These are phyloP conservation scores for Aleadryas rufinucha DNA, from an alignment of 2,113 vertebrate genomes.

Conservation along the genomic window DNA sequence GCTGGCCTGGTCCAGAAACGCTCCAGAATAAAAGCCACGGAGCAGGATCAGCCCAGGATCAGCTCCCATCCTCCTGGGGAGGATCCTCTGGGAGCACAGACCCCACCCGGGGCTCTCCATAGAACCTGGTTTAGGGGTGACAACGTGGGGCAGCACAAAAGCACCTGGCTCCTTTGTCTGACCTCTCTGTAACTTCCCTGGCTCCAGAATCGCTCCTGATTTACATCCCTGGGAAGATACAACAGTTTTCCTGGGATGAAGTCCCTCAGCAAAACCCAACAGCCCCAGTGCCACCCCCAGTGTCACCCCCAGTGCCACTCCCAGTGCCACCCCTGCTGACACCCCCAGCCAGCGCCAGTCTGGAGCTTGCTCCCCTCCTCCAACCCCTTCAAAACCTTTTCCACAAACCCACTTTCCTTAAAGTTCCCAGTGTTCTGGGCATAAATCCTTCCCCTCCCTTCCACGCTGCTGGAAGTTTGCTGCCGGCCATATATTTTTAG, in stretches of 20 bases:
- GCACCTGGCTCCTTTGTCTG: not conserved
- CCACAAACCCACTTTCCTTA: not conserved
- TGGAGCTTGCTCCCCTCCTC: not conserved
- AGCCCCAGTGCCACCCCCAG: not conserved
- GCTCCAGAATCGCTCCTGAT: not conserved
- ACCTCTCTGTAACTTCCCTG: not conserved
- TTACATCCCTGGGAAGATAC: fast-evolving
- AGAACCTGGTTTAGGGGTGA: fast-evolving
- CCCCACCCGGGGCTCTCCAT: fast-evolving
- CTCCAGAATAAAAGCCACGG: not conserved
- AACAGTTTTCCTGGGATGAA: not conserved
- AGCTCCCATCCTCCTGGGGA: not conserved
- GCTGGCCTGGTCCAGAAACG: not conserved
- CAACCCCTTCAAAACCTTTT: not conserved
- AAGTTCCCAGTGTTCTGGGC: not conserved
- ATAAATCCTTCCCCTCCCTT: not conserved
- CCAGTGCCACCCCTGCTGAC: too few species aligned
- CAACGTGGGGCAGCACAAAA: not conserved
- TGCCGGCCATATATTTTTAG: not conserved
- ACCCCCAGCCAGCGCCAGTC: not conserved
- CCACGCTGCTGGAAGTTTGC: not conserved
- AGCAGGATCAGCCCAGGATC: not conserved
- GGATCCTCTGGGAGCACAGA: not conserved
- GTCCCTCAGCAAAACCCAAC: not conserved
- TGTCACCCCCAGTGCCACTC: not conserved